Conservation (phyloP, 2,888 invertebrate species). For the Acheta domesticus region DNA sequence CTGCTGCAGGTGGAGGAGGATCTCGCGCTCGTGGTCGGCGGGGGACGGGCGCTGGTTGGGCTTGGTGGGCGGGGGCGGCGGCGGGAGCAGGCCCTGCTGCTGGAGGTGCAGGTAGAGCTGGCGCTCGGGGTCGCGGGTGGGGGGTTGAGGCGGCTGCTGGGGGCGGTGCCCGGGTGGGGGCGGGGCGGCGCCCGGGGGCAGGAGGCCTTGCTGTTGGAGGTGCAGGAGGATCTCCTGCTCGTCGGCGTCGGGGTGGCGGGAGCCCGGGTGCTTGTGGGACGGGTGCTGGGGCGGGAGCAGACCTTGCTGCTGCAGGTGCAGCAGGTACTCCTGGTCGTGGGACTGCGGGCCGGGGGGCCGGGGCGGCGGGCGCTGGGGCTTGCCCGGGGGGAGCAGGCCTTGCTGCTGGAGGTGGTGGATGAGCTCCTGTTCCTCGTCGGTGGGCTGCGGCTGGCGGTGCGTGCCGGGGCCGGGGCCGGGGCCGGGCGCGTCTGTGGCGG, state of each 20-base stretch:
- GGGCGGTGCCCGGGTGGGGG: not conserved
- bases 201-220: conserved; percentile 45
- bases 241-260: conserved; percentile 22
- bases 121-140: not conserved
- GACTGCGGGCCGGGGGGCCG: not conserved
- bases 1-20: not conserved
- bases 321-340: not conserved
- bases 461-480: not conserved
- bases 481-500: not conserved
- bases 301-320: conserved; percentile 26
- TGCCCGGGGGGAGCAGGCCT: conserved; percentile 1
- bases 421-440: not conserved
- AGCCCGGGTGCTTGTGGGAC: conserved; percentile 12
- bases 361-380: not conserved
- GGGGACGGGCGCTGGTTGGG: not conserved
- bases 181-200: not conserved
- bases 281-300: conserved; percentile 22
- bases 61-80: not conserved
- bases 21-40: not conserved
- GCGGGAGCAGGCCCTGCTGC: not conserved
- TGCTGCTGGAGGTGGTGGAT: conserved; percentile 21
- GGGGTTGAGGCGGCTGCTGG: not conserved
- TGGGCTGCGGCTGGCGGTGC: not conserved
- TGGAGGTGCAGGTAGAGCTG: not conserved
- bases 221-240: conserved; percentile 46